A percentile compares a stretch with the other conserved stretches of the same genome.
Conservation (phyloP, 2,888 invertebrate genomes). For the Lasioglossum villosulum region DNA sequence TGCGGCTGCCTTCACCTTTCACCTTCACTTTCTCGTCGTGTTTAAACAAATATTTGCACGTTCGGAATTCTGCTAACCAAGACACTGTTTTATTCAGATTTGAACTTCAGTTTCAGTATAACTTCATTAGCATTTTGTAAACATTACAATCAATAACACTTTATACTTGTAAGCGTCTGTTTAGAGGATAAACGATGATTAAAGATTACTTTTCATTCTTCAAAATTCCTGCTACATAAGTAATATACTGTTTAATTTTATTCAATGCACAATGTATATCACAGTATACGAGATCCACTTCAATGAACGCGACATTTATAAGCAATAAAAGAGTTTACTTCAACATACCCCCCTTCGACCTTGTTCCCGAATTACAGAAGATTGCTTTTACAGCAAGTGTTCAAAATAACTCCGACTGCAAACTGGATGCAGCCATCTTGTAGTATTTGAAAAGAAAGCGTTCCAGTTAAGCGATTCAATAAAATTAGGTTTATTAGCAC, state of each 20-base stretch:
- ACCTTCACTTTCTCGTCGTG: background rate
- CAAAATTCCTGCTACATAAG: background rate
- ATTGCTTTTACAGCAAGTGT: background rate
- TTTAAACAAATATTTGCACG: background rate
- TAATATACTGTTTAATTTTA: background rate
- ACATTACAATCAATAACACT: background rate
- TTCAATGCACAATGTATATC: background rate
- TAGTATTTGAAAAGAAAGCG: background rate
- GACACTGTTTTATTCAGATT: background rate
- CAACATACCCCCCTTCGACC: background rate
- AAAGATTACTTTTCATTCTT: background rate
- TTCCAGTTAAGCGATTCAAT: background rate
- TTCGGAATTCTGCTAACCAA: background rate
- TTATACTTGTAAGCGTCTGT: background rate
- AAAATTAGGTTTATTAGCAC: background rate
- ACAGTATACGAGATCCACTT: background rate
- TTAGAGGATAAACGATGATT: background rate
- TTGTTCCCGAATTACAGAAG: background rate
- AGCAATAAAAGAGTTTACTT: conserved; percentile 3
- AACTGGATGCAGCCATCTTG: background rate
- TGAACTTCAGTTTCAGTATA: background rate
- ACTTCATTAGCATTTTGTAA: background rate
- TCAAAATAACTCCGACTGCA: background rate
- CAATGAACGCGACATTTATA: background rate
- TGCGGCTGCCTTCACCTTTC: background rate